Evolutionary conservation across 2,797 vertebrate species (phyloP), one percentile per base, ranked within the genome.

Genomic region (Australoheros facetus): DNA sequence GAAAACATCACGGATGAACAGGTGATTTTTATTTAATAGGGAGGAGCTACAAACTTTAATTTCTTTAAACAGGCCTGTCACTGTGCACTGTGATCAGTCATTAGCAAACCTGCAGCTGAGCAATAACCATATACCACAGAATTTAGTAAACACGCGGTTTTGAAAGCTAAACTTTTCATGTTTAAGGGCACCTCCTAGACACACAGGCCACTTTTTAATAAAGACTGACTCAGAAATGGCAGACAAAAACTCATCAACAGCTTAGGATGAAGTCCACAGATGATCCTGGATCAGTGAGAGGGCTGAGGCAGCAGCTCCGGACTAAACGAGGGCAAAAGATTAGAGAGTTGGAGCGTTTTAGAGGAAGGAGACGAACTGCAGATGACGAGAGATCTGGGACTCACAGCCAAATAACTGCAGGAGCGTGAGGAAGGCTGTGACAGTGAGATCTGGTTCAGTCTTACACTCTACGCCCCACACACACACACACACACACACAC

Each of bases 311-410:
- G 32, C 32, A 34, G 32, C 32, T 34, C 32, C 32, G 7, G 60
- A 64, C 60, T 0, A 0, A 28, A 45, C 13, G 13, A 17, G 59
- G 37, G 37, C 59, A 42, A 14, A 42, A 42, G 0, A 8, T 42
- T 42, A 13, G 3, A 42, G 4, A 13, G 39, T 9, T 37, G 4
- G 34, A 39, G 34, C 2, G 21, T 39, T 23, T 0, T 10, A 45
- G 21, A 45, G 39, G 16, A 1, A 21, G 8, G 4, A 45, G 21
- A 37, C 59, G 3, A 64, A 2, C n/a, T 26, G 59, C 59, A 45
- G 0, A 16, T 45, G 42, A 45, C 14, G 14, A 6, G 4, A 48
- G 14, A 42, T 16, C 16, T 48, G 5, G 5, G 14, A 48, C 39
- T 13, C 39, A 42, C 11, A 12, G 45, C 14, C 14, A 16, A 21